phyloP scores from a whole-genome alignment of 2,888 invertebrate genomes.

The Coenonympha glycerion region DNA sequence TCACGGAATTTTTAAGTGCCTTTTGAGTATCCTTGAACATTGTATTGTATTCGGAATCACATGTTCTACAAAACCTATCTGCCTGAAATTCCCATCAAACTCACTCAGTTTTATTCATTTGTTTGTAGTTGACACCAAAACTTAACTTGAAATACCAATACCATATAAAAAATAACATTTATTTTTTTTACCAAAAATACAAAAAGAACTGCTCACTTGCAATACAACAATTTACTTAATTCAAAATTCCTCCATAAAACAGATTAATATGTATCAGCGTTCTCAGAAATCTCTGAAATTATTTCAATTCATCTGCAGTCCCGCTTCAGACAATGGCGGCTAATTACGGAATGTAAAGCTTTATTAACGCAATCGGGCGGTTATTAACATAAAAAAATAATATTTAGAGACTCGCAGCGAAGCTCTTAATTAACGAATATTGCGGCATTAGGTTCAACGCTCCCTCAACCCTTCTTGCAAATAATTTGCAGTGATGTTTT shows the following conservation, averaged over 20 bases:
- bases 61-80: no score
- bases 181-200: no score
- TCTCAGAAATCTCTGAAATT: slow-evolving; percentile 27
- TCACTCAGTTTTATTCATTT: no score
- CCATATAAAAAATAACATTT: no score
- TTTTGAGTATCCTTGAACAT: no score
- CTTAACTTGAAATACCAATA: no score
- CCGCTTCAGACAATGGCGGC: slow-evolving; percentile 40
- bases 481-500: slow-evolving; percentile 68
- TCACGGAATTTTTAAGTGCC: no score
- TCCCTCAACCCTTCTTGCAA: slow-evolving; percentile 68
- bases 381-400: slow-evolving; percentile 76
- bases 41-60: no score
- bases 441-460: slow-evolving; percentile 65
- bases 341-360: slow-evolving; percentile 74
- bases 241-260: slow-evolving; percentile 5
- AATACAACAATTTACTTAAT: neutral
- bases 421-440: slow-evolving; percentile 73
- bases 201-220: neutral
- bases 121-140: no score
- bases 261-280: slow-evolving; percentile 16
- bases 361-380: slow-evolving; percentile 73
- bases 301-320: slow-evolving; percentile 35
- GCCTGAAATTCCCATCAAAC: no score
- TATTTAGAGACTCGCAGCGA: slow-evolving; percentile 61